Evolutionary conservation across 2,888 invertebrate genomes (phyloP).

Genomic region (Lithophane leautieri): DNA sequence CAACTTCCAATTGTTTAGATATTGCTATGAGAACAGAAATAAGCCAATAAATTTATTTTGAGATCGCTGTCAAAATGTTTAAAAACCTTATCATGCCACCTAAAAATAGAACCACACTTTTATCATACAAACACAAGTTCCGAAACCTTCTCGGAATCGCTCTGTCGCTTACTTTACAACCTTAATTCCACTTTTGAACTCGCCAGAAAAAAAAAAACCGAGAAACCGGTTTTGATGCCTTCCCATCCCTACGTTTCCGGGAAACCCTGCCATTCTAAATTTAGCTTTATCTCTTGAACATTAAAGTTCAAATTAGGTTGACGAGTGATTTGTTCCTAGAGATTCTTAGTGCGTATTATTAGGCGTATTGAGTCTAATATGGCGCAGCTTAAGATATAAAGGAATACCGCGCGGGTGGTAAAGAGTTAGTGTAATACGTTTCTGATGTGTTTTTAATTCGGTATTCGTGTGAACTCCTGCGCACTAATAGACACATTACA

Average conservation of each 20-base stretch:
- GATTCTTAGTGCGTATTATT: slow-evolving; percentile 50
- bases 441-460: slow-evolving; percentile 89
- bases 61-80: no score
- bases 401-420: slow-evolving; percentile 75
- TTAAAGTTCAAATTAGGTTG: slow-evolving; percentile 47
- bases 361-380: slow-evolving; percentile 37
- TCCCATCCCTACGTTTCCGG: slow-evolving; percentile 73
- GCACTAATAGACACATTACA: slow-evolving; percentile 86
- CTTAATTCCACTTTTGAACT: slow-evolving; percentile 73
- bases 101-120: slow-evolving; percentile 26
- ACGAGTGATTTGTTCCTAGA: slow-evolving; percentile 2
- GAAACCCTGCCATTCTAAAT: slow-evolving; percentile 40
- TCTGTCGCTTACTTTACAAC: slow-evolving; percentile 62
- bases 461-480: slow-evolving; percentile 87
- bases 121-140: slow-evolving; percentile 38
- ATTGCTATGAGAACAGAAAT: neutral
- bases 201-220: slow-evolving; percentile 65
- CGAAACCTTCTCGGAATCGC: slow-evolving; percentile 50
- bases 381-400: slow-evolving; percentile 49
- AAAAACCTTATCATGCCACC: neutral
- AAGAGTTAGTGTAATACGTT: slow-evolving; percentile 87
- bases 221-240: slow-evolving; percentile 67
- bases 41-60: no score
- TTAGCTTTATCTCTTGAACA: neutral
- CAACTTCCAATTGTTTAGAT: neutral